Evolutionary conservation across 2,113 vertebrate genomes (phyloP).

Genomic region (Chloroceryle aenea): DNA sequence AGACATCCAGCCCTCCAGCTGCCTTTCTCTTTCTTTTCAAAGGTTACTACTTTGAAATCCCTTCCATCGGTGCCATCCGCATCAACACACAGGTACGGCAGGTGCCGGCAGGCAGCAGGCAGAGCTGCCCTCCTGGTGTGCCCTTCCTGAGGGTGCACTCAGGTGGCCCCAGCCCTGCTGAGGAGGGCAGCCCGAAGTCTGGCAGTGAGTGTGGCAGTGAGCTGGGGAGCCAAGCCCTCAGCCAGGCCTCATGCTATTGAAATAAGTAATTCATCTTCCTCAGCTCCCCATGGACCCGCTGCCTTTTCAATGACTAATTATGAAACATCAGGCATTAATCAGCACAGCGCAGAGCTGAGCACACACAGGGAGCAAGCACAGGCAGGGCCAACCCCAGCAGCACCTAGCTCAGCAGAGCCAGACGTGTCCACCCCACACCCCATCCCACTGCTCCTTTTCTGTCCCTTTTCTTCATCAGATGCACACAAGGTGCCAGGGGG

Average conservation of each 20-base stretch:
- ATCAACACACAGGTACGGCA: constrained; percentile 94
- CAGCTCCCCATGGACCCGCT: neutral
- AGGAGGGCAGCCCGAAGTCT: neutral
- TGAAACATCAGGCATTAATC: constrained; percentile 13
- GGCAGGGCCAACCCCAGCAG: neutral
- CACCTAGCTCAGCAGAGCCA: neutral
- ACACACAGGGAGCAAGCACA: fast-evolving
- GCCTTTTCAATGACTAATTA: constrained; percentile 55
- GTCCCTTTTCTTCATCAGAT: neutral
- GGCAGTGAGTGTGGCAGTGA: fast-evolving
- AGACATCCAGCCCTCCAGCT: neutral
- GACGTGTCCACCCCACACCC: neutral
- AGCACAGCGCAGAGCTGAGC: neutral
- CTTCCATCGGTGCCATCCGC: constrained; percentile 95
- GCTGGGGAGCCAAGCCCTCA: neutral
- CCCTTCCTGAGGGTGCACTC: no score
- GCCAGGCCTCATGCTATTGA: neutral
- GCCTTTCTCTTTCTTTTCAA: constrained; percentile 38
- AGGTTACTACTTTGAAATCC: constrained; percentile 99
- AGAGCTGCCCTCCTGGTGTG: neutral
- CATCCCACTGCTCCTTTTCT: neutral
- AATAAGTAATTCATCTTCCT: constrained; percentile 20
- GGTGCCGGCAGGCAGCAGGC: neutral
- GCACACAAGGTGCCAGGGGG: fast-evolving
- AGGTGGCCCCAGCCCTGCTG: neutral